Evolutionary conservation across 2,888 invertebrate genomes (phyloP).

Genomic region (Cryptus viduatorius): DNA sequence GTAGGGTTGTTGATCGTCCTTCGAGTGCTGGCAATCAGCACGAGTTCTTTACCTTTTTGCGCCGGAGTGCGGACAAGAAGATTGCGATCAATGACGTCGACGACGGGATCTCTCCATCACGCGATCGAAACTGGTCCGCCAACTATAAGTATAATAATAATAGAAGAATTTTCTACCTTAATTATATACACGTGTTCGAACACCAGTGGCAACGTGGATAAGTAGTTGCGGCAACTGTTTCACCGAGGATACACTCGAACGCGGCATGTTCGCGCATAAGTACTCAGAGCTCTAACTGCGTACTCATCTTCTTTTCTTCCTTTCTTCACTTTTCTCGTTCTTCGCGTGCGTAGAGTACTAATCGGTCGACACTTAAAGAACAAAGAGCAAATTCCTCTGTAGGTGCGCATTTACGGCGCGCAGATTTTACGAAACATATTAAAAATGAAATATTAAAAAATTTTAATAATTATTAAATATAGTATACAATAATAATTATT

Average conservation of each 20-base stretch:
- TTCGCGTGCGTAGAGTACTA: not conserved
- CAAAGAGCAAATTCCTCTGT: too few species aligned
- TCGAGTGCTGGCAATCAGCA: constrained; percentile 6
- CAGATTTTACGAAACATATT: too few species aligned
- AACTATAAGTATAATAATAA: constrained; percentile 30
- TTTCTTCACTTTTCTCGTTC: not conserved
- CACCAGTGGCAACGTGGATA: not conserved
- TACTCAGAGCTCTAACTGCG: constrained; percentile 5
- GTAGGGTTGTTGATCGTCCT: constrained; percentile 61
- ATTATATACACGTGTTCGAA: constrained; percentile 49
- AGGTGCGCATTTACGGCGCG: not conserved
- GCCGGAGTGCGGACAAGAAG: constrained; percentile 32
- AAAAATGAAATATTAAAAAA: too few species aligned
- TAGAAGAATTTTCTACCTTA: constrained; percentile 26
- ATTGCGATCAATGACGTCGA: constrained; percentile 59
- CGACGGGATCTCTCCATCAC: constrained; percentile 32
- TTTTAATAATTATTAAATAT: too few species aligned
- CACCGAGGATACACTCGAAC: constrained; percentile 13
- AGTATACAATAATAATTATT: too few species aligned
- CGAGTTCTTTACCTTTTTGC: constrained; percentile 14
- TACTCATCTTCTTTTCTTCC: constrained; percentile 8
- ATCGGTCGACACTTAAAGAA: too few species aligned
- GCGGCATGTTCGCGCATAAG: not conserved
- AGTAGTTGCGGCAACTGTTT: constrained; percentile 8
- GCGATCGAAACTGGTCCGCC: constrained; percentile 45